Evolutionary conservation across 2,888 invertebrate genomes (phyloP).

Genomic region (Miltochrista miniata): DNA sequence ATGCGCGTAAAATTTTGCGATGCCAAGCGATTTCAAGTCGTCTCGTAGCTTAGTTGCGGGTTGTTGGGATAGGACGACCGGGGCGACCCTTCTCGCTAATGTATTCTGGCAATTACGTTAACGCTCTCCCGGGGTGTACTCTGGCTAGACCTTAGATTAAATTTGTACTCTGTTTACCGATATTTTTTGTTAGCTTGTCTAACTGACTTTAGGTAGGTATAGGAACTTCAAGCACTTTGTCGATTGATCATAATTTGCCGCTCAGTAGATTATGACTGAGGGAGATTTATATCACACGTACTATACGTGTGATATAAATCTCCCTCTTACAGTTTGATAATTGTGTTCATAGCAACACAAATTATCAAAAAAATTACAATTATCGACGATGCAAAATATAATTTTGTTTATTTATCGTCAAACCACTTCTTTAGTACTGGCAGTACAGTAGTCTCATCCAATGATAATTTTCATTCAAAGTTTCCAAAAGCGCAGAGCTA

Average conservation of each 20-base stretch:
- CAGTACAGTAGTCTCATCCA: no score
- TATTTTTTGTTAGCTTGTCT: constrained; percentile 57
- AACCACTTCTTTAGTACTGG: no score
- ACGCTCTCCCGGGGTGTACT: constrained; percentile 53
- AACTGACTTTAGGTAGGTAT: constrained; percentile 31
- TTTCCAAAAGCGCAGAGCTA: no score
- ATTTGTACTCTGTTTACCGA: constrained; percentile 67
- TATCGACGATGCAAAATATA: no score
- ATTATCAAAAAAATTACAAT: no score
- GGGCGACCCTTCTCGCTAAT: constrained; percentile 64
- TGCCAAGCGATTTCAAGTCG: constrained; percentile 53
- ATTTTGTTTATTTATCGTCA: no score
- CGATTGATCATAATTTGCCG: constrained; percentile 9
- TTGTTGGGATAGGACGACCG: constrained; percentile 69
- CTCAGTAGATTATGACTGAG: no score
- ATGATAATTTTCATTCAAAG: no score
- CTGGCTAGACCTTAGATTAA: constrained; percentile 66
- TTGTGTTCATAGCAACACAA: no score
- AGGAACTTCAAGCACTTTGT: constrained; percentile 27
- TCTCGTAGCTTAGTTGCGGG: constrained; percentile 63
- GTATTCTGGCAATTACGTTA: constrained; percentile 75
- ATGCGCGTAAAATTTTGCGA: constrained; percentile 44
- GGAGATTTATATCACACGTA: no score
- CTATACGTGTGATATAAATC: no score
- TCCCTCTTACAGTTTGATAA: no score